Percentiles rank a stretch among this genome's conserved stretches.
These are phyloP conservation scores for Argynnis bischoffii DNA, from an alignment of 2,888 invertebrate species.

Conservation along the genomic window DNA sequence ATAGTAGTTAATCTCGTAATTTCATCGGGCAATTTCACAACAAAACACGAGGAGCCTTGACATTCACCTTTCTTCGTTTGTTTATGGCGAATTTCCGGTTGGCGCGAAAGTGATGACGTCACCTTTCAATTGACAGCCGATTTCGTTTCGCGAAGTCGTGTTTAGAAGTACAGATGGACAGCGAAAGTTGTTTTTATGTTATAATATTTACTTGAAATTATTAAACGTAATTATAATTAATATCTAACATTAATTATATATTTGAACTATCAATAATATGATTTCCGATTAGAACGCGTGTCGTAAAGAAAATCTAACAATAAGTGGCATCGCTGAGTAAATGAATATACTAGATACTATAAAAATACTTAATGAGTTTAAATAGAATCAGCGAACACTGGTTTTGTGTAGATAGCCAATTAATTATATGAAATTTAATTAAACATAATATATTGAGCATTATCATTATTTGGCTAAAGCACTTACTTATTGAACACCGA, in stretches of 20 bases:
- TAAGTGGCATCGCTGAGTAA: too few species aligned
- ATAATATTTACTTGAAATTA: slow-evolving; percentile 29
- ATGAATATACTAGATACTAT: too few species aligned
- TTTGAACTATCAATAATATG: slow-evolving; percentile 4
- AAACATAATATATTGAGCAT: too few species aligned
- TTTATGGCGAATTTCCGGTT: slow-evolving; percentile 64
- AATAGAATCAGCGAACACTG: too few species aligned
- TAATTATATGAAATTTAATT: too few species aligned
- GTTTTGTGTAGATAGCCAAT: too few species aligned
- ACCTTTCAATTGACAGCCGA: slow-evolving; percentile 51
- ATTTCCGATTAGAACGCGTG: too few species aligned
- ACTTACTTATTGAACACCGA: neutral
- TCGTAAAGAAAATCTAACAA: too few species aligned
- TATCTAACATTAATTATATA: slow-evolving; percentile 6
- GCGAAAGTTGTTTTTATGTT: slow-evolving; percentile 43
- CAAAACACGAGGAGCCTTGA: slow-evolving; percentile 60
- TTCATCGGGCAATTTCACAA: slow-evolving; percentile 36
- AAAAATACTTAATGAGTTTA: too few species aligned
- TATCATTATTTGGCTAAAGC: too few species aligned
- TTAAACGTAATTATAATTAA: slow-evolving; percentile 18
- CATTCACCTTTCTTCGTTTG: slow-evolving; percentile 71
- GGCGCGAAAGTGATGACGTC: slow-evolving; percentile 64
- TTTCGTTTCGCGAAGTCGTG: slow-evolving; percentile 44
- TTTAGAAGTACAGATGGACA: slow-evolving; percentile 36
- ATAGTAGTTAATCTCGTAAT: slow-evolving; percentile 30